A percentile compares a stretch with the other conserved stretches of the same genome.
Evolutionary conservation across 2,888 invertebrate species (phyloP).

Genomic region (Heliconius ismenius): DNA sequence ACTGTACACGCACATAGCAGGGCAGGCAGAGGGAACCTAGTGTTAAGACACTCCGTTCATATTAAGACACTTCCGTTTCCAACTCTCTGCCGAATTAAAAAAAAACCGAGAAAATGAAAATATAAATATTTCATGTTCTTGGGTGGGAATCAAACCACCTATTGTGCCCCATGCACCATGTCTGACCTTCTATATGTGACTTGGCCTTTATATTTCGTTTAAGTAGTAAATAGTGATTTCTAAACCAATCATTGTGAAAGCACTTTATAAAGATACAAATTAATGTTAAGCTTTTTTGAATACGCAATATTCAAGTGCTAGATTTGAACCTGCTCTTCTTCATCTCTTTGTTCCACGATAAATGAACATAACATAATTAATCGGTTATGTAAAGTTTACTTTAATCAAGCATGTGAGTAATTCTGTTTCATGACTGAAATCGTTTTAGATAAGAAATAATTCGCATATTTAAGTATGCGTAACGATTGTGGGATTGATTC

Average conservation of each 20-base stretch:
- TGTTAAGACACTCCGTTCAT: too few relatives aligned
- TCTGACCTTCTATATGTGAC: too few relatives aligned
- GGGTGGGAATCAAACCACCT: too few relatives aligned
- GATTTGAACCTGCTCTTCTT: background rate
- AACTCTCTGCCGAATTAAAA: too few relatives aligned
- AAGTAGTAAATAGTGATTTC: background rate
- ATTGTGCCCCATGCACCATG: too few relatives aligned
- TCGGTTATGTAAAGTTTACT: background rate
- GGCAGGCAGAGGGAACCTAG: too few relatives aligned
- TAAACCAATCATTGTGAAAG: background rate
- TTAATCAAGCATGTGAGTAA: background rate
- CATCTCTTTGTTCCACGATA: background rate
- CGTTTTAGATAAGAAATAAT: background rate
- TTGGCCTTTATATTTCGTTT: background rate
- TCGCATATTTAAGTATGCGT: background rate
- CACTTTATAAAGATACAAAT: background rate
- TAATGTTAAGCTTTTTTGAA: background rate
- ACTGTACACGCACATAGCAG: too few relatives aligned
- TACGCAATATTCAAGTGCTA: background rate
- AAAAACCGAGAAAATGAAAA: too few relatives aligned
- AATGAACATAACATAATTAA: background rate
- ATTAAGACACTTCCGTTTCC: too few relatives aligned
- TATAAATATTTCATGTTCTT: too few relatives aligned
- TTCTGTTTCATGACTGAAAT: background rate
- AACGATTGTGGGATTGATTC: too few relatives aligned